These are phyloP conservation scores for Plutella xylostella DNA, from an alignment of 2,888 invertebrate genomes.

Conservation along the genomic window DNA sequence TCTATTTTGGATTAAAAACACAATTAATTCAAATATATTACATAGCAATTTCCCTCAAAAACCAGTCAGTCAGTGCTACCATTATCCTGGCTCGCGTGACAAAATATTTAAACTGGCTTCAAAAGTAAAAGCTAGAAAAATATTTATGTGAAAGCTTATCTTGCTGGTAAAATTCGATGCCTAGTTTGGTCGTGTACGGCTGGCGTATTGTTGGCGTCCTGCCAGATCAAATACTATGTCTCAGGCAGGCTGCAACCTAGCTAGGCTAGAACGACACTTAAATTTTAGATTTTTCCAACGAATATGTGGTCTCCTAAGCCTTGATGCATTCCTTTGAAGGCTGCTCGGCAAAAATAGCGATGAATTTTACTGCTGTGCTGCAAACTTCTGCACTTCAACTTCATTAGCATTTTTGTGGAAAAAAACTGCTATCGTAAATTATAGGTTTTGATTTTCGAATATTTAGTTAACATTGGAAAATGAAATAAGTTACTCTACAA, in stretches of 20 bases:
- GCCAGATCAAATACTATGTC: constrained; percentile 50
- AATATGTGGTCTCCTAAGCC: background rate
- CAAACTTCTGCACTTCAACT: too few relatives aligned
- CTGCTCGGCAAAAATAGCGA: background rate
- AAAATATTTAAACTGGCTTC: background rate
- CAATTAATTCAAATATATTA: background rate
- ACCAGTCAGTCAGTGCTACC: background rate
- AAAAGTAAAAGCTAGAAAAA: constrained; percentile 18
- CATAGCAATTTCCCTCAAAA: background rate
- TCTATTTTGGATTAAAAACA: background rate
- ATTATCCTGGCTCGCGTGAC: background rate
- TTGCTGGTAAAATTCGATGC: constrained; percentile 49
- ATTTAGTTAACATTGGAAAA: too few relatives aligned
- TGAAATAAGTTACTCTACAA: too few relatives aligned
- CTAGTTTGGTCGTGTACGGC: constrained; percentile 39
- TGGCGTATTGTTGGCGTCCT: constrained; percentile 46
- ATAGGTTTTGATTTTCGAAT: too few relatives aligned
- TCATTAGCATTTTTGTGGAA: too few relatives aligned
- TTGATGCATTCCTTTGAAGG: constrained; percentile 5
- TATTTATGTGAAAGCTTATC: constrained; percentile 31
- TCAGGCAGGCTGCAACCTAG: constrained; percentile 24
- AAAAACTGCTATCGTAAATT: too few relatives aligned
- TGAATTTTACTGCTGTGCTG: too few relatives aligned
- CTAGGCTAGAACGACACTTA: constrained; percentile 39
- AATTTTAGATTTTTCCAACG: constrained; percentile 40